Percentiles rank a stretch among this genome's conserved stretches.
Evolutionary conservation across 2,113 vertebrate genomes (phyloP).

Genomic region (Poecile atricapillus): DNA sequence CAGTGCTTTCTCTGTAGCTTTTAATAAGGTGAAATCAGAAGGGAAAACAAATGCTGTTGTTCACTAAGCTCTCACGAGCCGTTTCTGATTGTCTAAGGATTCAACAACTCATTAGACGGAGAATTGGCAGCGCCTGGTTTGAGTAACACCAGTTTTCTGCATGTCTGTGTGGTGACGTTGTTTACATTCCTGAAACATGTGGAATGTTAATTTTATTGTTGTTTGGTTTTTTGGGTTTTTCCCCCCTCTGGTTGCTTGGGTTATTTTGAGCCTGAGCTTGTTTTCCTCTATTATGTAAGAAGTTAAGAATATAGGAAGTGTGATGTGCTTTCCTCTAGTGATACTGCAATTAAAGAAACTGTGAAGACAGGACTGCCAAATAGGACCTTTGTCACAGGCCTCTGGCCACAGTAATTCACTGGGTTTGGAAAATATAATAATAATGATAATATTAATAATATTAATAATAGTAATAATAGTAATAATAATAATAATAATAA

Average conservation of each 20-base stretch:
- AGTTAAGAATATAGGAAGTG: slow-evolving; percentile 6
- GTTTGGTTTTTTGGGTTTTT: too few relatives aligned
- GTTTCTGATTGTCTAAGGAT: slow-evolving; percentile 11
- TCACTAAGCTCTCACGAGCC: neutral
- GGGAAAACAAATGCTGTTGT: slow-evolving; percentile 35
- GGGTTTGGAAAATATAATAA: neutral
- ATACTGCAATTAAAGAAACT: neutral
- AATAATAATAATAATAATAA: neutral
- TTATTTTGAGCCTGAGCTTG: neutral
- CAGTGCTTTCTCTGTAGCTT: slow-evolving; percentile 16
- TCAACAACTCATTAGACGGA: slow-evolving; percentile 29
- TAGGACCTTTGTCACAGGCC: neutral
- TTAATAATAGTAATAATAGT: neutral
- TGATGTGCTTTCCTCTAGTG: neutral
- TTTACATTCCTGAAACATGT: slow-evolving; percentile 56
- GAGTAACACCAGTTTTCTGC: slow-evolving; percentile 45
- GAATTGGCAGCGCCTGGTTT: neutral
- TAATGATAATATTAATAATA: neutral
- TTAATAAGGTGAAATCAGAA: slow-evolving; percentile 31
- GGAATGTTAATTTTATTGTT: slow-evolving; percentile 40
- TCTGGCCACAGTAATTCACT: neutral
- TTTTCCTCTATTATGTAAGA: neutral
- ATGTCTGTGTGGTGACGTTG: slow-evolving; percentile 31
- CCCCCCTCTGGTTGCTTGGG: neutral
- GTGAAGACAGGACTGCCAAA: neutral